A percentile compares a stretch with the other conserved stretches of the same genome.
Conservation (phyloP, 2,113 vertebrate genomes). For the Channa argus region DNA sequence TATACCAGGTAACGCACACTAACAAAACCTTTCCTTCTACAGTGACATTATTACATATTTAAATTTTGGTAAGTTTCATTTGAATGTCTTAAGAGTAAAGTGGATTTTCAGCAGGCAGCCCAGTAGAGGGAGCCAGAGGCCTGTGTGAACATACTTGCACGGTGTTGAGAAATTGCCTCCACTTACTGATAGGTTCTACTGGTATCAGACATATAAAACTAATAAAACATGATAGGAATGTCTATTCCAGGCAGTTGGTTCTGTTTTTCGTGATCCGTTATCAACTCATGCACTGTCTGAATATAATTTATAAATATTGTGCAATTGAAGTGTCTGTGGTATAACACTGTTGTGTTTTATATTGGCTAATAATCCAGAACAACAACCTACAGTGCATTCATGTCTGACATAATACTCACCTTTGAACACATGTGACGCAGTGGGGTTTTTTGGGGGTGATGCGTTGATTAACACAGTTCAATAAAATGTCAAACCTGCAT, state of each 20-base stretch:
- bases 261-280: not conserved
- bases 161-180: not conserved
- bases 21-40: not conserved
- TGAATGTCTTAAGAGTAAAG: not conserved
- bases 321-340: no score
- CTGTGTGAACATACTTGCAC: not conserved
- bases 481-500: not conserved
- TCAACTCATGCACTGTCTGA: not conserved
- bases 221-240: not conserved
- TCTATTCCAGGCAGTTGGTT: not conserved
- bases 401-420: not conserved
- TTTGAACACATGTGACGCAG: not conserved
- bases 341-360: not conserved
- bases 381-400: not conserved
- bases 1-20: constrained; percentile 91
- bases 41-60: no score
- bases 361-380: not conserved
- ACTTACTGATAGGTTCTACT: not conserved
- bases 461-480: not conserved
- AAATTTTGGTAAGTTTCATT: no score
- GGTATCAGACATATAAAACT: no score
- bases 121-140: constrained; percentile 67
- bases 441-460: no score
- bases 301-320: no score
- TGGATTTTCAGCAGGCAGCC: not conserved